Evolutionary conservation across 2,113 vertebrate species (phyloP).

Genomic region (Rhynchomys soricoides): DNA sequence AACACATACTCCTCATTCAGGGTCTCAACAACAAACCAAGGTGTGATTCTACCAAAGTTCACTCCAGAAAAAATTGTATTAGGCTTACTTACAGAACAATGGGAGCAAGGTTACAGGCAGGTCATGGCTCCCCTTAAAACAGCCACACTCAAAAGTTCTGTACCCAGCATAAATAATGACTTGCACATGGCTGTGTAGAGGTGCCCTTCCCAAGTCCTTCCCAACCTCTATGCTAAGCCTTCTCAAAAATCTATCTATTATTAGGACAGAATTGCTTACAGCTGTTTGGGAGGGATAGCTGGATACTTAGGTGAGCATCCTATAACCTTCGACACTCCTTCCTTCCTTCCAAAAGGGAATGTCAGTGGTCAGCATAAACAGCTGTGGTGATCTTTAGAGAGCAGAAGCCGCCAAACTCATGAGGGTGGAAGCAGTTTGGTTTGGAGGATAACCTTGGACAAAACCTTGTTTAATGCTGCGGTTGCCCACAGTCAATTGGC

Average conservation of each 20-base stretch:
- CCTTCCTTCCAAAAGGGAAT: not conserved
- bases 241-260: not conserved
- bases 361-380: not conserved
- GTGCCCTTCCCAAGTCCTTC: not conserved
- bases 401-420: not conserved
- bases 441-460: not conserved
- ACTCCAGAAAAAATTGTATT: no score
- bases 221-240: not conserved
- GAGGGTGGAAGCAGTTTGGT: not conserved
- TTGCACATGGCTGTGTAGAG: not conserved
- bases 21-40: not conserved
- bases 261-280: not conserved
- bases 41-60: not conserved
- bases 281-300: not conserved
- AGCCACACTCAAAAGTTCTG: not conserved
- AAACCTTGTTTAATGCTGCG: not conserved
- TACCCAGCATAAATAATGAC: not conserved
- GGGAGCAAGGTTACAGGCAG: not conserved
- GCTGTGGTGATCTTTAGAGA: not conserved
- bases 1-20: not conserved
- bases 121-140: not conserved
- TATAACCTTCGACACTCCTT: not conserved
- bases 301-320: not conserved
- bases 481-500: not conserved
- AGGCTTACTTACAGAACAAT: not conserved